phyloP scores from a whole-genome alignment of 1,140 invertebrate genomes.

The Caerostris darwini region DNA sequence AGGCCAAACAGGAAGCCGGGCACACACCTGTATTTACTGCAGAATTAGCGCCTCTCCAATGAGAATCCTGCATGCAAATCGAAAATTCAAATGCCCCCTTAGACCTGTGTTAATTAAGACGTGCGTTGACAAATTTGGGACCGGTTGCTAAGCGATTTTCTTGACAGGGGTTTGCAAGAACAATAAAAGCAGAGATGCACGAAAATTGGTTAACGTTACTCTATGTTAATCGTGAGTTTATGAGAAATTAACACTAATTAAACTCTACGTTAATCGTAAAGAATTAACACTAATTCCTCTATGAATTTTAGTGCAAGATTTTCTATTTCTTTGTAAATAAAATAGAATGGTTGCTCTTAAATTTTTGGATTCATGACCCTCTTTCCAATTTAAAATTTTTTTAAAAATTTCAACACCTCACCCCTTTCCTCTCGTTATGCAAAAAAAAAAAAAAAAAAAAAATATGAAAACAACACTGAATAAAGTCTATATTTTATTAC shows the following conservation, averaged over 20 bases:
- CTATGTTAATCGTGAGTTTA: constrained; percentile 10
- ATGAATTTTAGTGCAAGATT: too few species aligned
- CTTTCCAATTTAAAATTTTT: too few species aligned
- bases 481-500: too few species aligned
- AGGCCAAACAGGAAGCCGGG: constrained; percentile 57
- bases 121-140: constrained; percentile 70
- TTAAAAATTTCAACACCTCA: too few species aligned
- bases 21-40: constrained; percentile 71
- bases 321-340: too few species aligned
- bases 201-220: not conserved
- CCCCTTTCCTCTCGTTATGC: too few species aligned
- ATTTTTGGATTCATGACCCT: too few species aligned
- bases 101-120: constrained; percentile 55
- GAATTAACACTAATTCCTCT: too few species aligned
- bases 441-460: too few species aligned
- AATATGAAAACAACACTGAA: too few species aligned
- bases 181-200: not conserved
- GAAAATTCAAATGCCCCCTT: constrained; percentile 62
- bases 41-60: constrained; percentile 61
- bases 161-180: not conserved
- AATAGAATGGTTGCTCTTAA: too few species aligned
- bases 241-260: not conserved
- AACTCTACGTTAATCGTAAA: too few species aligned
- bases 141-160: constrained; percentile 58
- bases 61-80: constrained; percentile 46